A percentile compares a stretch with the other conserved stretches of the same genome.
phyloP scores from a whole-genome alignment of 2,113 vertebrate genomes.

The Laterallus jamaicensis region DNA sequence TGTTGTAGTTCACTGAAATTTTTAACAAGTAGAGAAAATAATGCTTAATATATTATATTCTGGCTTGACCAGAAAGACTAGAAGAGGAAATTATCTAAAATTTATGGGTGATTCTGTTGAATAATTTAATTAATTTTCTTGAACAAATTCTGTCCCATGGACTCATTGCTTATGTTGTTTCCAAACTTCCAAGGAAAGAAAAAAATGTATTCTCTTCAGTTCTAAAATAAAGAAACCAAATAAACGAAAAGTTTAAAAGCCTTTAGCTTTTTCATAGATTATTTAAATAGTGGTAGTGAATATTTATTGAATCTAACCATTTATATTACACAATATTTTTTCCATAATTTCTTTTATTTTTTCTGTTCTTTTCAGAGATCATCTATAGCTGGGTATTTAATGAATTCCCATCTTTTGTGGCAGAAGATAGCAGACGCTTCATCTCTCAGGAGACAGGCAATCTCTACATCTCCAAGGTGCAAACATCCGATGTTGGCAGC shows the following conservation, averaged over 20 bases:
- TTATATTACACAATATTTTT: not conserved
- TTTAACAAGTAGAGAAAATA: not conserved
- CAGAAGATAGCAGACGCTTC: constrained; percentile 94
- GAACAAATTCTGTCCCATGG: not conserved
- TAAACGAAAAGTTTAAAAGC: not conserved
- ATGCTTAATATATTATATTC: not conserved
- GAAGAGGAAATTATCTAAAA: not conserved
- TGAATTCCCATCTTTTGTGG: constrained; percentile 95
- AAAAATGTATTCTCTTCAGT: not conserved
- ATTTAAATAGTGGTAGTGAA: not conserved
- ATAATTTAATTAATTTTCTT: not conserved
- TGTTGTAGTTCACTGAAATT: not conserved
- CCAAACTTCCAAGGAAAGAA: not conserved
- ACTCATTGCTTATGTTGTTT: not conserved
- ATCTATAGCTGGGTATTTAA: constrained; percentile 98
- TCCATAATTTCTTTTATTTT: not conserved
- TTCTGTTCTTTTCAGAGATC: constrained; percentile 81
- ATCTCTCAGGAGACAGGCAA: constrained; percentile 97
- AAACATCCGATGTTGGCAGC: constrained; percentile 93
- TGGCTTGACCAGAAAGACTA: not conserved
- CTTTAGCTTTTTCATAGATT: not conserved
- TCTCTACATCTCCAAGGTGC: constrained; percentile 96
- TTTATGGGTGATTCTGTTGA: not conserved
- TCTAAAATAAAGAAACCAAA: not conserved
- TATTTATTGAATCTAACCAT: not conserved